These are phyloP conservation scores for Megaustenia siamemsis DNA, from an alignment of 2,888 invertebrate species.

Conservation along the genomic window DNA sequence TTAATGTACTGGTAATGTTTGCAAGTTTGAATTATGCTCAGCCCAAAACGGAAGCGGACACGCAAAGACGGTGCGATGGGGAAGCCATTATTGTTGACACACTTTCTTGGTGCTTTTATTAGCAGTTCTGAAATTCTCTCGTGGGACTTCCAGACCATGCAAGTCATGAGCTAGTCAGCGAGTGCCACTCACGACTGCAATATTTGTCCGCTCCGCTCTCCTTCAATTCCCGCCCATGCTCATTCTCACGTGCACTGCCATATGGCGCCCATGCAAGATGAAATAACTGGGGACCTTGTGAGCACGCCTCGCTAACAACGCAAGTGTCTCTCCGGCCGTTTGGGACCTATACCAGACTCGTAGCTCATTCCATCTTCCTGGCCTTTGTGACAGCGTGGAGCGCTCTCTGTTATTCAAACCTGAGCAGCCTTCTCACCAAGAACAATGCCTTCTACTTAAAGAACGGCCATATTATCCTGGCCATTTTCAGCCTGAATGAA, in stretches of 20 bases:
- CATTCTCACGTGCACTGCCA: conserved; percentile 48
- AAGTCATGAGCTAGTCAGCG: conserved; percentile 22
- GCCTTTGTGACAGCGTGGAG: conserved; percentile 22
- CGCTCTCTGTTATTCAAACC: conserved; percentile 13
- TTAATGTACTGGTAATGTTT: background rate
- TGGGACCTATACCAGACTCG: conserved; percentile 25
- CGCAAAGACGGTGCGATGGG: conserved; percentile 10
- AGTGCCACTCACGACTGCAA: conserved; percentile 32
- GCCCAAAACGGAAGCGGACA: conserved; percentile 8
- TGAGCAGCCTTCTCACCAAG: background rate
- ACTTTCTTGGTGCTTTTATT: conserved; percentile 15
- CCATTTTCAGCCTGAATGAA: conserved; percentile 46
- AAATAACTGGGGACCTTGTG: conserved; percentile 24
- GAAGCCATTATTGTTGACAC: conserved; percentile 32
- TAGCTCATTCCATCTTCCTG: conserved; percentile 26
- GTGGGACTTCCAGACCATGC: background rate
- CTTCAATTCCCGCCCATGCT: conserved; percentile 37
- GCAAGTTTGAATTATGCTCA: no score
- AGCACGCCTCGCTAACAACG: conserved; percentile 31
- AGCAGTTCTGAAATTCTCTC: background rate
- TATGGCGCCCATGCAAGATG: conserved; percentile 48
- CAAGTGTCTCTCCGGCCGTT: conserved; percentile 29
- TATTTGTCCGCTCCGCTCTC: conserved; percentile 38
- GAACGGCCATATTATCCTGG: conserved; percentile 34
- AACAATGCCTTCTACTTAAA: conserved; percentile 39